Percentiles rank a stretch among this genome's conserved stretches.
These are phyloP conservation scores for Xestia rhomboidea DNA, from an alignment of 2,888 invertebrate species.

Conservation along the genomic window DNA sequence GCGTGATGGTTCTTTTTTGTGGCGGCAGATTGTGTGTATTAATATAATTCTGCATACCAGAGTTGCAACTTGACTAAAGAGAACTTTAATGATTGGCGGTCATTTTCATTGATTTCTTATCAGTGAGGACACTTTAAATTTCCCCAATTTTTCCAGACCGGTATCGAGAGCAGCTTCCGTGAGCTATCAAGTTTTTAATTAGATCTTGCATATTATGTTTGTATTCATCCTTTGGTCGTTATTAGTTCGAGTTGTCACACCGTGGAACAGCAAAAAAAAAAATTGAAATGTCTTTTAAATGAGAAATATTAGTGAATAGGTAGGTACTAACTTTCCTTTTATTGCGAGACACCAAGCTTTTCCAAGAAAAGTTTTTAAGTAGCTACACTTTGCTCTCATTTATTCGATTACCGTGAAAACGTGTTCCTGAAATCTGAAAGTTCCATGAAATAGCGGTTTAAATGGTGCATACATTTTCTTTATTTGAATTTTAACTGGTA, in stretches of 20 bases:
- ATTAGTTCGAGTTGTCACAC: neutral
- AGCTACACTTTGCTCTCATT: neutral
- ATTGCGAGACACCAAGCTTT: constrained; percentile 4
- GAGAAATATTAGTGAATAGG: constrained; percentile 1
- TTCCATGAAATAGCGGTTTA: constrained; percentile 1
- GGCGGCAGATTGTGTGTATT: constrained; percentile 20
- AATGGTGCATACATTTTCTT: constrained; percentile 1
- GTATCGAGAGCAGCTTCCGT: neutral
- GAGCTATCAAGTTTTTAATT: neutral
- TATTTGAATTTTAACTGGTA: constrained; percentile 13
- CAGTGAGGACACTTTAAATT: neutral
- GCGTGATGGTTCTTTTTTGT: constrained; percentile 24
- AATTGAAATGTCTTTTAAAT: neutral
- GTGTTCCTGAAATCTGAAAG: neutral
- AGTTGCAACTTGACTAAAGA: constrained; percentile 1
- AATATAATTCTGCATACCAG: constrained; percentile 8
- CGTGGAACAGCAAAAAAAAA: neutral
- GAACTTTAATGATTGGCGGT: neutral
- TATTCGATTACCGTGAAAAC: constrained; percentile 14
- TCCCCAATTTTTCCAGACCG: neutral
- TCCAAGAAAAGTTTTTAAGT: neutral
- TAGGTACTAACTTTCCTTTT: constrained; percentile 13
- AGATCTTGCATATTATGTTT: neutral
- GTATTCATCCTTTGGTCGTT: constrained; percentile 12
- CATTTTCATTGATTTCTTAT: neutral